A percentile compares a stretch with the other conserved stretches of the same genome.
Evolutionary conservation across 1,140 invertebrate genomes (phyloP).

Genomic region (Orchestia grillus): DNA sequence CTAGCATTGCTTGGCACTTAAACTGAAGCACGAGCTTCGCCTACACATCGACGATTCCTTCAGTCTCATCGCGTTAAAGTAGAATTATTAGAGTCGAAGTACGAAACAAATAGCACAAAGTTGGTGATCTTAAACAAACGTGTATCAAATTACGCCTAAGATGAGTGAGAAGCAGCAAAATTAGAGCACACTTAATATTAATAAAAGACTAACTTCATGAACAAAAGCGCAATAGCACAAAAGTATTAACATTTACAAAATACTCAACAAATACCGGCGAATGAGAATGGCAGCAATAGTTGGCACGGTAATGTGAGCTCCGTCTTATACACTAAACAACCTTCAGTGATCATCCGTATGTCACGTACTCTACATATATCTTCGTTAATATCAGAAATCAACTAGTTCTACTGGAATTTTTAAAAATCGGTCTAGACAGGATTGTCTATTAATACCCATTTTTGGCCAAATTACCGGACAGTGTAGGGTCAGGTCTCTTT

Average conservation of each 20-base stretch:
- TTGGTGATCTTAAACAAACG: background rate
- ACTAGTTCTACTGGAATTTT: background rate
- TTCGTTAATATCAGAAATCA: conserved; percentile 2
- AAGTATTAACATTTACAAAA: conserved; percentile 23
- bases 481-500: conserved; percentile 81
- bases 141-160: background rate
- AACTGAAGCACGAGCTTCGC: background rate
- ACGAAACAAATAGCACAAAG: background rate
- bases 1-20: conserved; percentile 50
- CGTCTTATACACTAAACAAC: conserved; percentile 39
- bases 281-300: conserved; percentile 15
- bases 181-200: conserved; percentile 18
- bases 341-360: background rate
- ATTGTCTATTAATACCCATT: conserved; percentile 69
- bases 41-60: background rate
- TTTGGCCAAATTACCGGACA: conserved; percentile 86
- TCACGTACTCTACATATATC: background rate
- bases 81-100: background rate
- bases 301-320: conserved; percentile 41
- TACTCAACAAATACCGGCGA: conserved; percentile 14
- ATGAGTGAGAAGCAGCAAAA: conserved; percentile 33
- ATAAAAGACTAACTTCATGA: background rate
- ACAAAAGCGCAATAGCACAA: background rate
- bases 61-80: background rate
- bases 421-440: background rate